phyloP scores from a whole-genome alignment of 2,888 invertebrate genomes.

The Argyresthia albistria region DNA sequence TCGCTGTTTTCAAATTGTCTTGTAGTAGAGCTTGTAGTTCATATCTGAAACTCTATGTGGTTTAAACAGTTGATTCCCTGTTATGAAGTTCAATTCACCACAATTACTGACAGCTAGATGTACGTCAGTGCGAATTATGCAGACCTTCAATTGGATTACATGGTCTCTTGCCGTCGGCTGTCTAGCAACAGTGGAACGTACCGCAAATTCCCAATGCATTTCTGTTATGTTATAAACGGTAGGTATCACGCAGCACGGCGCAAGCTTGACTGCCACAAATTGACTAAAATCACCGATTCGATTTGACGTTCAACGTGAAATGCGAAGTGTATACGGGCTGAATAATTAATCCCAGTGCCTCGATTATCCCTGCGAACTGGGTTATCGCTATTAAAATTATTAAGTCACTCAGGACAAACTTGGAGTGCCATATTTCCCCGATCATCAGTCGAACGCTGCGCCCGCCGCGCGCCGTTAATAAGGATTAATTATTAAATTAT shows the following conservation, averaged over 20 bases:
- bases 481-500: too few relatives aligned
- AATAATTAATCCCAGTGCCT: not conserved
- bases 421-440: not conserved
- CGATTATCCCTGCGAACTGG: not conserved
- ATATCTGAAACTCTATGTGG: too few relatives aligned
- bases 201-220: not conserved
- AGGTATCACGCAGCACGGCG: not conserved
- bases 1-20: too few relatives aligned
- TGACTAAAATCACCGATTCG: not conserved
- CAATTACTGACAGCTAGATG: constrained; percentile 19
- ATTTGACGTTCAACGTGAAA: not conserved
- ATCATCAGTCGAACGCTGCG: constrained; percentile 4
- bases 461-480: too few relatives aligned
- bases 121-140: constrained; percentile 44
- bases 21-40: too few relatives aligned
- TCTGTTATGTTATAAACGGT: not conserved
- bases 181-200: constrained; percentile 23
- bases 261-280: not conserved
- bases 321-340: not conserved
- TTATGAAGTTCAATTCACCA: constrained; percentile 21
- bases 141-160: constrained; percentile 53
- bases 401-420: not conserved
- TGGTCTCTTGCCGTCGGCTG: constrained; percentile 36
- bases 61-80: not conserved
- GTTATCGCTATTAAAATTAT: not conserved